phyloP scores from a whole-genome alignment of 92 coral and sea anemone genomes.

The Actinostola sp. region DNA sequence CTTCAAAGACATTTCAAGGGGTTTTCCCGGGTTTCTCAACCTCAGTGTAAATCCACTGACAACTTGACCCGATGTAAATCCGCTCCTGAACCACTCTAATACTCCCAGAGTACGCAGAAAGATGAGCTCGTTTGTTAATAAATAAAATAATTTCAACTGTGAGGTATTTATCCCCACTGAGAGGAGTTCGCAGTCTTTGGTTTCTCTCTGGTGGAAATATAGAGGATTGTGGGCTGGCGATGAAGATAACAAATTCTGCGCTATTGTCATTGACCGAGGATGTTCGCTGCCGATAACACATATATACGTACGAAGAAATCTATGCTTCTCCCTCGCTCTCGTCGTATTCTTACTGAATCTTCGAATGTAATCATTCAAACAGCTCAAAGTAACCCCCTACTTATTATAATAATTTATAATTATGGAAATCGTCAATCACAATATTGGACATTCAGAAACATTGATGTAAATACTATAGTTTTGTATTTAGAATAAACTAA shows the following conservation, averaged over 20 bases:
- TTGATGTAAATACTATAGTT: not conserved
- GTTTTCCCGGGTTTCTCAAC: not conserved
- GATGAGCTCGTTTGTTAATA: slow-evolving; percentile 2
- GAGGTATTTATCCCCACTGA: not conserved
- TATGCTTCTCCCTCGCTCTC: not conserved
- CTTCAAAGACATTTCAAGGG: not conserved
- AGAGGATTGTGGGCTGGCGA: not conserved
- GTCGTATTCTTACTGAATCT: too few species aligned
- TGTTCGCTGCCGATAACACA: too few species aligned
- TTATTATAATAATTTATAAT: not conserved
- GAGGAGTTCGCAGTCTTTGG: not conserved
- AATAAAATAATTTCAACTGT: not conserved
- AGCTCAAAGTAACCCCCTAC: too few species aligned
- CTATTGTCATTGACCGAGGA: too few species aligned
- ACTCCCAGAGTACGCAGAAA: not conserved
- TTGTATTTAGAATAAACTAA: too few species aligned
- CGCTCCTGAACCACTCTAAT: not conserved
- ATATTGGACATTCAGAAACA: not conserved
- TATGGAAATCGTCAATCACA: not conserved
- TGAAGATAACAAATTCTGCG: too few species aligned
- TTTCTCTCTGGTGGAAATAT: slow-evolving; percentile 12
- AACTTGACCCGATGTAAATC: too few species aligned
- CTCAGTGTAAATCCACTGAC: not conserved
- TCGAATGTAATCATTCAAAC: too few species aligned
- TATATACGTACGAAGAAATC: too few species aligned